A percentile compares a stretch with the other conserved stretches of the same genome.
phyloP scores from a whole-genome alignment of 1,140 invertebrate species.

The Ceratosolen fusciceps region DNA sequence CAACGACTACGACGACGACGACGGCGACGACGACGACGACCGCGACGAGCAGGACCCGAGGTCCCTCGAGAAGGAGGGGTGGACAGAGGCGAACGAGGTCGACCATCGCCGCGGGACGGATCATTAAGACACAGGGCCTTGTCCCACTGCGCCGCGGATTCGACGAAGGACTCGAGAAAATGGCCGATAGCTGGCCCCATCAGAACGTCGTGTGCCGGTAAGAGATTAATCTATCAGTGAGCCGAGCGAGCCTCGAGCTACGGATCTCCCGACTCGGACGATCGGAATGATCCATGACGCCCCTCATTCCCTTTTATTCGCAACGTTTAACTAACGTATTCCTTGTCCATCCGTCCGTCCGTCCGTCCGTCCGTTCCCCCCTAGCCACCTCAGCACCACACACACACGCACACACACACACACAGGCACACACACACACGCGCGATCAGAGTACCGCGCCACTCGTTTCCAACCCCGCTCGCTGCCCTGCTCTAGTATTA shows the following conservation, averaged over 20 bases:
- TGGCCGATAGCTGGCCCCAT: slow-evolving; percentile 69
- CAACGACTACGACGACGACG: neutral
- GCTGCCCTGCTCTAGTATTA: too few species aligned
- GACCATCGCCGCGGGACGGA: slow-evolving; percentile 1
- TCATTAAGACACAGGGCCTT: slow-evolving; percentile 13
- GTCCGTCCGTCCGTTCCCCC: neutral
- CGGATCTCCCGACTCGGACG: neutral
- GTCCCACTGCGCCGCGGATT: neutral
- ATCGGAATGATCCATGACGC: neutral
- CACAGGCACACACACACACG: too few species aligned
- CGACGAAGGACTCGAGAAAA: slow-evolving; percentile 61
- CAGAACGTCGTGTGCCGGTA: slow-evolving; percentile 67
- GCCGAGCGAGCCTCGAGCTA: too few species aligned
- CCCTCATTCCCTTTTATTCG: neutral
- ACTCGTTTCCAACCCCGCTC: too few species aligned
- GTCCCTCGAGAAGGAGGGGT: neutral
- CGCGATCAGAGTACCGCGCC: too few species aligned
- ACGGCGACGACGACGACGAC: slow-evolving; percentile 13
- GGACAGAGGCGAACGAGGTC: neutral
- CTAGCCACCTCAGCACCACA: too few species aligned
- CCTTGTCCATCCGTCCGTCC: neutral
- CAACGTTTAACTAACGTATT: too few species aligned
- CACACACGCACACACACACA: too few species aligned
- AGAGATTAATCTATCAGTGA: slow-evolving; percentile 51
- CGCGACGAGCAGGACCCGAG: slow-evolving; percentile 16